Percentiles rank a stretch among this genome's conserved stretches.
phyloP scores from a whole-genome alignment of 2,888 invertebrate species.

The Pseudococcus longispinus region DNA sequence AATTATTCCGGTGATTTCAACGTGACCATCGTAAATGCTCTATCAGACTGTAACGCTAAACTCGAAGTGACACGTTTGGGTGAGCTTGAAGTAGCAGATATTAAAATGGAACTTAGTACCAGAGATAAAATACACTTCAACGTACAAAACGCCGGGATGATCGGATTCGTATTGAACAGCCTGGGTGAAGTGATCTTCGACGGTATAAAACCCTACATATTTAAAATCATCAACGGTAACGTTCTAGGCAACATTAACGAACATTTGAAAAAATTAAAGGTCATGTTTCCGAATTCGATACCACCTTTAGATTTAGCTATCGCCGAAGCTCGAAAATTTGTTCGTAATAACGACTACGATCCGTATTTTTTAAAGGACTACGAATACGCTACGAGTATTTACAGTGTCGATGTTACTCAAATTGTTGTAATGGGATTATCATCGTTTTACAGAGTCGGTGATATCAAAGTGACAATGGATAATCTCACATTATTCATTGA shows the following conservation, averaged over 20 bases:
- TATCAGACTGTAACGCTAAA: conserved; percentile 72
- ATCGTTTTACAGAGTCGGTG: conserved; percentile 81
- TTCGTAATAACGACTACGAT: conserved; percentile 72
- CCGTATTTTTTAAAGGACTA: conserved; percentile 78
- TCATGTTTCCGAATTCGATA: conserved; percentile 83
- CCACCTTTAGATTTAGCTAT: conserved; percentile 85
- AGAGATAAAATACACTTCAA: conserved; percentile 76
- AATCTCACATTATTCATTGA: conserved; percentile 73
- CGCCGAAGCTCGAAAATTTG: conserved; percentile 75
- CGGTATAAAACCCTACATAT: conserved; percentile 83
- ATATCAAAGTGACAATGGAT: conserved; percentile 75
- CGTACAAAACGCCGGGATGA: conserved; percentile 81
- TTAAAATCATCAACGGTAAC: conserved; percentile 79
- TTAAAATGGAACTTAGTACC: conserved; percentile 80
- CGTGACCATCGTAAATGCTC: conserved; percentile 75
- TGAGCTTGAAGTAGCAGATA: conserved; percentile 77
- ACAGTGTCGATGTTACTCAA: conserved; percentile 71
- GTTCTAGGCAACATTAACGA: conserved; percentile 73
- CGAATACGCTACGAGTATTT: conserved; percentile 73
- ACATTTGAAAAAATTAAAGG: conserved; percentile 74
- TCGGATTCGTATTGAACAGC: conserved; percentile 81
- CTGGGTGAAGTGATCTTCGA: conserved; percentile 84
- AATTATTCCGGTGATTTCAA: conserved; percentile 80
- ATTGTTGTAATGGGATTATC: conserved; percentile 82
- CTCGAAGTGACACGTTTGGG: conserved; percentile 79